Evolutionary conservation across 2,113 vertebrate species (phyloP).

Genomic region (Pithys albifrons): DNA sequence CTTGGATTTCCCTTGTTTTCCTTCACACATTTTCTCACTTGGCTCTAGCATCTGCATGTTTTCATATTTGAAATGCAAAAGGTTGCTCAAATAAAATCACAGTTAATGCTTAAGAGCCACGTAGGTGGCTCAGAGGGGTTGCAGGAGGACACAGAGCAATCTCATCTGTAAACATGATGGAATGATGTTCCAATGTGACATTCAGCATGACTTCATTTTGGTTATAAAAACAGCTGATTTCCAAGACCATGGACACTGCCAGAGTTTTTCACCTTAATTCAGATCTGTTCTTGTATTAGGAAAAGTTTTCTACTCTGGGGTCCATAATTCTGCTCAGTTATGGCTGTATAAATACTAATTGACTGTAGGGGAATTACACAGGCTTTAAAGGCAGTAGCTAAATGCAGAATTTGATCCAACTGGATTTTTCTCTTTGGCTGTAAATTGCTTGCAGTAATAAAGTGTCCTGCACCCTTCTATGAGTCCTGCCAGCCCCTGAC

Average conservation of each 20-base stretch:
- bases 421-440: not conserved
- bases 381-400: not conserved
- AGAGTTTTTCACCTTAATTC: not conserved
- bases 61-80: not conserved
- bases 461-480: not conserved
- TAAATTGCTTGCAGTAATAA: not conserved
- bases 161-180: not conserved
- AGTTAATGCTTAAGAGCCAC: not conserved
- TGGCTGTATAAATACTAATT: conserved; percentile 8
- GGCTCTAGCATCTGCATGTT: not conserved
- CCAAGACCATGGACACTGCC: not conserved
- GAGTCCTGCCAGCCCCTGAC: not conserved
- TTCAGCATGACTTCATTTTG: conserved; percentile 22
- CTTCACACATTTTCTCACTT: conserved; percentile 10
- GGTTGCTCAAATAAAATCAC: not conserved
- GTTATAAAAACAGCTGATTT: conserved; percentile 8
- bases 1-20: not conserved
- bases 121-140: not conserved
- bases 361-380: not conserved
- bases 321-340: conserved; percentile 6
- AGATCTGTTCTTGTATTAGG: not conserved
- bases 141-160: not conserved
- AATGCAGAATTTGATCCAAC: conserved; percentile 4
- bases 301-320: not conserved
- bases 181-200: not conserved